Conservation (phyloP, 2,888 invertebrate species). For the Julus scandinavius region DNA sequence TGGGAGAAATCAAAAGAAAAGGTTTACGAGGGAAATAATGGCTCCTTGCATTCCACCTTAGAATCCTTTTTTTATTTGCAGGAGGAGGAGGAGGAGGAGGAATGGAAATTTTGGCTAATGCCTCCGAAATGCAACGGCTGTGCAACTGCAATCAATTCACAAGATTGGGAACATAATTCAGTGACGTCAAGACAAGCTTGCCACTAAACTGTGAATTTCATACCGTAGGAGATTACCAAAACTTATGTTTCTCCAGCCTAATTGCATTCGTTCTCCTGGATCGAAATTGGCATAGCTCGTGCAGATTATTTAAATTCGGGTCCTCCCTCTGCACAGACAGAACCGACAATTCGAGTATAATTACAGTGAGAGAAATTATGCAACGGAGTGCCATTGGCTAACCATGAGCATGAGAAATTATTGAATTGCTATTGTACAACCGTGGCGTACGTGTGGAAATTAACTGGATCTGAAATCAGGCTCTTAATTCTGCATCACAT, state of each 20-base stretch:
- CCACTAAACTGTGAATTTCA: background rate
- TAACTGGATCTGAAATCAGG: background rate
- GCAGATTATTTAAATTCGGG: background rate
- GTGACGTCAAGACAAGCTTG: background rate
- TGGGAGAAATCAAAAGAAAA: slow-evolving; percentile 11
- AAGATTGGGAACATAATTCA: slow-evolving; percentile 34
- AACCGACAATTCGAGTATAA: background rate
- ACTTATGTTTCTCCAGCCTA: background rate
- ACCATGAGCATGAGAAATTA: background rate
- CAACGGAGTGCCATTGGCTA: background rate
- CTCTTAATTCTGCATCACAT: background rate
- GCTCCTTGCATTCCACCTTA: slow-evolving; percentile 28
- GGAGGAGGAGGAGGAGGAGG: background rate
- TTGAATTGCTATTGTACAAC: background rate
- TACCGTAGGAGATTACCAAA: background rate
- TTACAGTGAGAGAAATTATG: background rate
- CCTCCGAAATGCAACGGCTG: slow-evolving; percentile 6
- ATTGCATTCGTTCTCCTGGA: background rate
- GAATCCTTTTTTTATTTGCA: background rate
- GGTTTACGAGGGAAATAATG: slow-evolving; percentile 28
- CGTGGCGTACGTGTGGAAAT: background rate
- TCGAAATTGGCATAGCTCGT: background rate
- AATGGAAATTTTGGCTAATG: slow-evolving; percentile 33
- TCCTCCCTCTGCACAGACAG: background rate
- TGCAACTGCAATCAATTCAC: background rate